Percentiles rank a stretch among this genome's conserved stretches.
Evolutionary conservation across 1,140 invertebrate genomes (phyloP).

Genomic region (Charaxes varanes): DNA sequence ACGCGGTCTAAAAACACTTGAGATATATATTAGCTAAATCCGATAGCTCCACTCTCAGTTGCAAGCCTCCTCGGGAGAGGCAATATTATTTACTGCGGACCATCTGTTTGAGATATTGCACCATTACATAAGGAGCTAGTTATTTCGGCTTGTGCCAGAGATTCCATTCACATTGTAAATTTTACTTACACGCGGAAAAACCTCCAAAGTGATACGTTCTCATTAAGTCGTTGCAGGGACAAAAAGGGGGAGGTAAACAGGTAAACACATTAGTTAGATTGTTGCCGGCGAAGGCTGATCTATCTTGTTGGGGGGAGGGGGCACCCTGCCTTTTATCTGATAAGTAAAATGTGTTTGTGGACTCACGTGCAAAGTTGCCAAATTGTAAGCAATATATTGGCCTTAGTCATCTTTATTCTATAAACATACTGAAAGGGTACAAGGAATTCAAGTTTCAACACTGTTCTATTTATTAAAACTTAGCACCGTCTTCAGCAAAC

Average conservation of each 20-base stretch:
- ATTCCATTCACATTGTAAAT: conserved; percentile 47
- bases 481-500: too few relatives aligned
- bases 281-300: conserved; percentile 25
- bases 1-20: too few relatives aligned
- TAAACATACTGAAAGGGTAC: too few relatives aligned
- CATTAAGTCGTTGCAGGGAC: conserved; percentile 41
- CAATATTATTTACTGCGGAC: conserved; percentile 25
- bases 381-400: not conserved
- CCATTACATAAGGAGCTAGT: conserved; percentile 36
- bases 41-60: conserved; percentile 17
- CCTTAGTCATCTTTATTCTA: too few relatives aligned
- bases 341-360: conserved; percentile 1
- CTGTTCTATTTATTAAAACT: too few relatives aligned
- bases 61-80: conserved; percentile 17
- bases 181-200: conserved; percentile 32
- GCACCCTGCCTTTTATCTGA: conserved; percentile 10
- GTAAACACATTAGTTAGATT: conserved; percentile 63
- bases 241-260: conserved; percentile 36
- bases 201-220: conserved; percentile 33
- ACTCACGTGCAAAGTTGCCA: not conserved
- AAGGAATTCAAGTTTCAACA: too few relatives aligned
- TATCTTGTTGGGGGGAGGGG: conserved; percentile 28
- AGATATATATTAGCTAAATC: too few relatives aligned
- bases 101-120: conserved; percentile 34
- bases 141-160: conserved; percentile 33